Evolutionary conservation across 2,888 invertebrate species (phyloP), one percentile per base, ranked within the genome.

Genomic region (Horisme vitalbata): DNA sequence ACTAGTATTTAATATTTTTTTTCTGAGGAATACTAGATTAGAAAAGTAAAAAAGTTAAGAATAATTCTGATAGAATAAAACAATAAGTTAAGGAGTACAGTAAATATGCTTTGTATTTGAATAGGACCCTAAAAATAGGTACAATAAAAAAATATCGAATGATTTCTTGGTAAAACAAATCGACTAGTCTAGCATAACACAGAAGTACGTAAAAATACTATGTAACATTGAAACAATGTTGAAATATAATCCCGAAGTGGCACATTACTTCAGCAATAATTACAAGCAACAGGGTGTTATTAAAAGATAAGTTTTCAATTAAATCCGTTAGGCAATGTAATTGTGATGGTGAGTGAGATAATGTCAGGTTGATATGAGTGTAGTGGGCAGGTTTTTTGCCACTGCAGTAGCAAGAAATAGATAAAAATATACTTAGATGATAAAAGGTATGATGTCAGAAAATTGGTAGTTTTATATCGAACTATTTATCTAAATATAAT

Each of bases 221-320:
- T n/a, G 18, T 9, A 23, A 23, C 3, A 3, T 14, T 32, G 24
- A 10, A 13, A 26, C 32, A 2, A 37, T 44, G 15, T 15, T 10
- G 44, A 32, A 43, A 43, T 10, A 4, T 18, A 41, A 49, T 35
- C 24, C 20, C 34, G 12, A 45, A 31, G 30, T 27, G 20, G 18
- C 18, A 21, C 21, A 28, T 23, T 20, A 18, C 32, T 47, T 45
- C 13, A 21, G 30, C 24, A 35, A 34, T 51, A 49, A 52, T 49
- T 51, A 45, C 27, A 46, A 51, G 23, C 24, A 27, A 15, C 45
- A 37, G 43, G 32, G 51, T 47, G 45, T 52, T 49, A 58, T 58
- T 58, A 52, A 26, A 38, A 59, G 59, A 61, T 68, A 63, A 59
- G 39, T 59, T 62, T 68, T 68, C 63, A 66, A 68, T 68, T 68